These are phyloP conservation scores for Atractosteus spatula DNA, from an alignment of 2,113 vertebrate species.

Conservation along the genomic window DNA sequence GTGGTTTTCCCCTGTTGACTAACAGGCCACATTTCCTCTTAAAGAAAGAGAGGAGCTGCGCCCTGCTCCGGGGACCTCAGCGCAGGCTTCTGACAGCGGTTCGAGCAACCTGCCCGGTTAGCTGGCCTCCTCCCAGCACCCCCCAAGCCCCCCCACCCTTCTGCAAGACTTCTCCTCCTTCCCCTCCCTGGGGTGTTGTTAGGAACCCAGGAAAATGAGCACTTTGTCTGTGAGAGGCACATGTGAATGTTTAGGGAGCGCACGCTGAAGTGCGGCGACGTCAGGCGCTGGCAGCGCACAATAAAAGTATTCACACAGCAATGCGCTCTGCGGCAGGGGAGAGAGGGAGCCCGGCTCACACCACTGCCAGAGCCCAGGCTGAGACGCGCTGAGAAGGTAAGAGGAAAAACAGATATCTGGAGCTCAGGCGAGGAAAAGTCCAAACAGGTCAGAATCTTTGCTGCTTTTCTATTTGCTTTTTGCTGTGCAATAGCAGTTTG, in stretches of 20 bases:
- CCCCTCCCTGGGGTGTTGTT: neutral
- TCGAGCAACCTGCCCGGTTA: no score
- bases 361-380: neutral
- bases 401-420: conserved; percentile 36
- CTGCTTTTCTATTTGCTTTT: no score
- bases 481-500: no score
- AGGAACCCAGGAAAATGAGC: conserved; percentile 17
- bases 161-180: neutral
- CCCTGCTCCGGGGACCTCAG: no score
- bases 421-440: conserved; percentile 20
- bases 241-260: conserved; percentile 34
- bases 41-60: no score
- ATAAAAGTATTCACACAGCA: conserved; percentile 60
- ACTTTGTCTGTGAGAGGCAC: conserved; percentile 25
- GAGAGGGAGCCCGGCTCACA: neutral
- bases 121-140: no score
- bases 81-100: no score
- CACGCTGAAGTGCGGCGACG: conserved; percentile 36
- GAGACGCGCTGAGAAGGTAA: conserved; percentile 18
- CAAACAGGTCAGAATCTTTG: conserved; percentile 21
- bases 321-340: conserved; percentile 31
- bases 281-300: conserved; percentile 58
- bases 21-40: no score
- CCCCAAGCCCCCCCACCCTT: no score
- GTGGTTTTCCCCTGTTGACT: no score